Base-by-base conservation (phyloP, 2,113 vertebrate genomes). In the Phodopus roborovskii region DNA sequence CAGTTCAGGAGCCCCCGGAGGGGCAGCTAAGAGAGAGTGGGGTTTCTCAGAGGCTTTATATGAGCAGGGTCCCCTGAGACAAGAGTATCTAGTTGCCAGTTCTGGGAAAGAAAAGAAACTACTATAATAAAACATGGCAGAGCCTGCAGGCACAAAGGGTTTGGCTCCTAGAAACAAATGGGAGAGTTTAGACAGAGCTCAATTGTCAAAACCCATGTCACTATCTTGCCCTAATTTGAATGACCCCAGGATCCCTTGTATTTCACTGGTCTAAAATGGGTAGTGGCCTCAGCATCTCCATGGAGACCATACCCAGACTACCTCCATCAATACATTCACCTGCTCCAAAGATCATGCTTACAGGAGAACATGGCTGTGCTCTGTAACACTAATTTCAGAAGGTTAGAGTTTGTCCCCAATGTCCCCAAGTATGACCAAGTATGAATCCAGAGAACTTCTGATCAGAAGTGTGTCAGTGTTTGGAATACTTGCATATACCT, bases 261-360 rank as follows among this genome's bases (percentile, higher is more conserved):
- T 78, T 88, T 92, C 85, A 30, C 56, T 87, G 1, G 3, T 36
- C 26, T 58, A 0, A 75, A 86, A 68, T 33, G 4, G 8, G 0
- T 56, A 50, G 36, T 68, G 48, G 2, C 62, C 42, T 42, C 0
- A 2, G 62, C 13, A 20, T 7, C 11, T 12, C 66, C 13, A 5
- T 4, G 42, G 9, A 36, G n/a, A 5, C 68, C 79, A 62, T 39
- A 19, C 33, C 79, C 81, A n/a, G 36, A 30, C 66, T 15, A 2
- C 13, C 7, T 1, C 0, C 19, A 2, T 70, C 16, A 0, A 0
- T 42, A 12, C 26, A 5, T 22, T 39, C n/a, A 36, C 17, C 33
- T 48, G 64, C 56, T 48, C 62, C 88, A 78, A 66, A 50, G 92
- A 36, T 85, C 13, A 3, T 16, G 58, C 11, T 45, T 45, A 17